Conservation (phyloP, 2,888 invertebrate species). For the Cataglyphis albicans region DNA sequence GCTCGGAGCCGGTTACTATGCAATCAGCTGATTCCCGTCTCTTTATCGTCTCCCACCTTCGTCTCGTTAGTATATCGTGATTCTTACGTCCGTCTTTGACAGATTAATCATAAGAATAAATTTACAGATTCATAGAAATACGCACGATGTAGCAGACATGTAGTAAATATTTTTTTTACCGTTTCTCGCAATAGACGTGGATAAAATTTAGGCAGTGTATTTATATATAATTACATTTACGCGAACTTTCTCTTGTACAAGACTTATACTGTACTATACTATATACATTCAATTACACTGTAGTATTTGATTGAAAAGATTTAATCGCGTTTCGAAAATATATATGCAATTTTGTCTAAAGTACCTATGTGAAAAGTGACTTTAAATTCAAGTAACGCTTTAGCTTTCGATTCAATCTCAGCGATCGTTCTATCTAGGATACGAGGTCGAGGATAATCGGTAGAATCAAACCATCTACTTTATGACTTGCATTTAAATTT, state of each 20-base stretch:
- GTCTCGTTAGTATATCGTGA: not conserved
- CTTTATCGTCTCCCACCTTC: not conserved
- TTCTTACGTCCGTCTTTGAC: not conserved
- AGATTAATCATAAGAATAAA: conserved; percentile 20
- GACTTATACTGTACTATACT: not conserved
- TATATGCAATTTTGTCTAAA: not conserved
- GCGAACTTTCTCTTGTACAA: not conserved
- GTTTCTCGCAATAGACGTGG: not conserved
- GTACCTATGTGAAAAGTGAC: not conserved
- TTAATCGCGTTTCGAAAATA: not conserved
- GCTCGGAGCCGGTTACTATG: not conserved
- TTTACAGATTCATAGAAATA: not conserved
- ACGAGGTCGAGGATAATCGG: conserved; percentile 46
- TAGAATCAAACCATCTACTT: conserved; percentile 35
- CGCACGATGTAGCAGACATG: not conserved
- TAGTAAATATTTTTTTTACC: not conserved
- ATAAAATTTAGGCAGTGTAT: not conserved
- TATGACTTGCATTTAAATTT: conserved; percentile 34
- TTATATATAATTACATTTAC: not conserved
- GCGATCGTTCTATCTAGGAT: conserved; percentile 10
- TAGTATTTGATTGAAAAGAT: not conserved
- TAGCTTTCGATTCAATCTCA: conserved; percentile 36
- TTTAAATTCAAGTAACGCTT: conserved; percentile 39
- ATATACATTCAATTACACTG: not conserved
- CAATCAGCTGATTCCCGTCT: not conserved